Conservation (phyloP, 2,888 invertebrate genomes). For the Lycaena phlaeas region DNA sequence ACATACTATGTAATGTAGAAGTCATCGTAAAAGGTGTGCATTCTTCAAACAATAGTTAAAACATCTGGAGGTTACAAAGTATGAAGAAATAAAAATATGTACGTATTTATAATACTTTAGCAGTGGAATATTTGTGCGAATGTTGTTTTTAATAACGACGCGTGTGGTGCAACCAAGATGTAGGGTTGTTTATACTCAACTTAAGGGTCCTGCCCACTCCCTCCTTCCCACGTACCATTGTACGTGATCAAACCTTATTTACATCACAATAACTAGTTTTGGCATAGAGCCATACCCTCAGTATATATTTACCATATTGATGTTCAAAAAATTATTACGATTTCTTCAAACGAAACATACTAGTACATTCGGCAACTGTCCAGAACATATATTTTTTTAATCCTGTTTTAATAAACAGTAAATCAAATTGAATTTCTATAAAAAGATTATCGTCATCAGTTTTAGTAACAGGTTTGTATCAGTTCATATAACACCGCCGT, state of each 20-base stretch:
- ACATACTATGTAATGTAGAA: too few species aligned
- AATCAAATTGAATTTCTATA: too few species aligned
- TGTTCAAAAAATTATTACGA: conserved; percentile 11
- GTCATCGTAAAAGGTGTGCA: too few species aligned
- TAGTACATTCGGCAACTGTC: background rate
- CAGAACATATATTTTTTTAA: too few species aligned
- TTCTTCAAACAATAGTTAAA: too few species aligned
- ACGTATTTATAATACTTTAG: too few species aligned
- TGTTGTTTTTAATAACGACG: conserved; percentile 4
- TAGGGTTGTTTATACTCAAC: conserved; percentile 44
- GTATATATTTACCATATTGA: conserved; percentile 13
- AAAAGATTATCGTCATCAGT: too few species aligned
- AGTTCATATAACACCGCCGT: too few species aligned
- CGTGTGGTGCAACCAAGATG: conserved; percentile 21
- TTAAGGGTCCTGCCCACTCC: conserved; percentile 48
- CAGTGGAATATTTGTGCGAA: background rate
- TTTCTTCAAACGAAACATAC: background rate
- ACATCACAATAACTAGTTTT: conserved; percentile 62
- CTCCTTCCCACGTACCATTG: conserved; percentile 52
- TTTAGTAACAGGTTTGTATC: too few species aligned
- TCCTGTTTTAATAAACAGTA: too few species aligned
- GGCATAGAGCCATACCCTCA: conserved; percentile 32
- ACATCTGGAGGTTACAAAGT: too few species aligned
- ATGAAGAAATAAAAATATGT: too few species aligned
- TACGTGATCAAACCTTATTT: conserved; percentile 61